phyloP scores from a whole-genome alignment of 2,797 vertebrate genomes.

The Schizothorax lantsangensis region DNA sequence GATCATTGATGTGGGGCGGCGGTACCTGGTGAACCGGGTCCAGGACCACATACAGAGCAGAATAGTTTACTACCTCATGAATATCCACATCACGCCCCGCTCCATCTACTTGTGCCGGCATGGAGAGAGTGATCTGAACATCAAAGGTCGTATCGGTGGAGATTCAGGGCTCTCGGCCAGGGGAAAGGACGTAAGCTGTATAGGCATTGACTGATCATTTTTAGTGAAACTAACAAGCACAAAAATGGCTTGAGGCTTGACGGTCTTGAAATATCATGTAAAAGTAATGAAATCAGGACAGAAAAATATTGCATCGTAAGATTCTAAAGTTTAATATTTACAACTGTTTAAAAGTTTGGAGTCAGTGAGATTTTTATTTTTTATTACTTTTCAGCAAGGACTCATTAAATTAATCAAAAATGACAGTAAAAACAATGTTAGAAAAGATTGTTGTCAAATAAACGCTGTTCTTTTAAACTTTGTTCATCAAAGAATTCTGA shows the following conservation, averaged over 20 bases:
- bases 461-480: background rate
- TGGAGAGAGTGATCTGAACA: conserved; percentile 95
- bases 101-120: conserved; percentile 98
- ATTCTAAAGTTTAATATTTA: background rate
- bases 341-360: background rate
- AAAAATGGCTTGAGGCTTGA: background rate
- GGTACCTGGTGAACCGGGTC: conserved; percentile 94
- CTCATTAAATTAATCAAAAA: background rate
- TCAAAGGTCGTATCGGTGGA: conserved; percentile 94
- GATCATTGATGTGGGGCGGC: conserved; percentile 96
- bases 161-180: conserved; percentile 91
- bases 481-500: too few relatives aligned
- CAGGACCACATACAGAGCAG: conserved; percentile 98
- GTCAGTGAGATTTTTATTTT: background rate
- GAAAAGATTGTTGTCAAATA: background rate
- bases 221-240: background rate
- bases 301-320: background rate
- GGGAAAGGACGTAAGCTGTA: conserved; percentile 83
- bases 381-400: background rate
- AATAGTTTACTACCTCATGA: conserved; percentile 99
- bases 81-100: conserved; percentile 97
- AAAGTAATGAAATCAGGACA: background rate
- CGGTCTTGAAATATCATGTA: background rate
- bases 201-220: background rate
- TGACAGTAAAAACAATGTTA: background rate